Evolutionary conservation across 2,888 invertebrate species (phyloP).

Genomic region (Eledone cirrhosa): DNA sequence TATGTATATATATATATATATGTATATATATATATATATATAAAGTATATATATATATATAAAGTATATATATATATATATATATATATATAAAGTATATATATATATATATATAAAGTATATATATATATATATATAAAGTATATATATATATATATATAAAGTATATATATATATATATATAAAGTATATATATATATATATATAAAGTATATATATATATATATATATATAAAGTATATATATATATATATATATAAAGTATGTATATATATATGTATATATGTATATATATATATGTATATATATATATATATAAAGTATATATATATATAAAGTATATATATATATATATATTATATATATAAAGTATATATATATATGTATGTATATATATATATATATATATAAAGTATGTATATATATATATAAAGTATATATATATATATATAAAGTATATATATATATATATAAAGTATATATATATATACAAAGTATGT

Average conservation of each 20-base stretch:
- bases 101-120: background rate
- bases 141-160: background rate
- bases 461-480: background rate
- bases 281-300: background rate
- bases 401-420: background rate
- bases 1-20: background rate
- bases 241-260: background rate
- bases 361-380: background rate
- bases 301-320: background rate
- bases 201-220: background rate
- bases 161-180: background rate
- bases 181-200: slow-evolving; percentile 10
- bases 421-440: background rate
- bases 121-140: background rate
- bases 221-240: too few relatives aligned
- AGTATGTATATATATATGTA: background rate
- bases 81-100: background rate
- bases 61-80: background rate
- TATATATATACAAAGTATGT: background rate
- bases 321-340: background rate
- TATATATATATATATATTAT: background rate
- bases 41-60: background rate
- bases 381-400: background rate
- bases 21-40: background rate
- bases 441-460: background rate